Base-by-base conservation (phyloP, 2,888 invertebrate genomes). In the Nephrotoma flavescens region DNA sequence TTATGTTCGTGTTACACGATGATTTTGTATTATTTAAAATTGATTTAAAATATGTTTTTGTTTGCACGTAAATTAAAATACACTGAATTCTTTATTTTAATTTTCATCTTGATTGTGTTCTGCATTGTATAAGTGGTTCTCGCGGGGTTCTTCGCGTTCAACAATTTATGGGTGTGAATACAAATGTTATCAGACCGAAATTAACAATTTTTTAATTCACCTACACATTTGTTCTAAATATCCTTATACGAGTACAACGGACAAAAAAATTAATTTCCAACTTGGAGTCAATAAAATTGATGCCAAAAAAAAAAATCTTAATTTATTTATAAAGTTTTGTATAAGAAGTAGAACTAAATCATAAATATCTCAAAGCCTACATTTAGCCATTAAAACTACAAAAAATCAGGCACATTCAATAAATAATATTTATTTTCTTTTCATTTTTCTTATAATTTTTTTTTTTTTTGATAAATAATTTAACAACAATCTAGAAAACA, bases 401-500 rank as follows among this genome's bases (percentile, higher is more conserved):
- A 71, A 71, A 71, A 71, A 71, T 71, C 71, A 71, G 71, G 71
- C 71, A 71, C 9, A 71, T 31, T 11, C 31, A 71, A 71, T 71
- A 71, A 71, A 71, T 71, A 31, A 71, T 71, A 31, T 31, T 71
- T 31, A 9, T 71, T 71, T 71, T 31, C 6, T 71, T 71, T 31
- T 12, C 31, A 52, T 52, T 52, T 52, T 47, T 47, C 71, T 71
- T 71, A 31, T 15, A 84, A 11, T 31, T 83, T 83, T 42, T 42
- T 41, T 31, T 83, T 83, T 42, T 42, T 84, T 41, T 84, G 42
- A 42, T 84, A 42, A n/a, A 84, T 84, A 84, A 84, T 42, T 84
- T 84, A 84, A 84, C 84, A 84, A 84, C 84, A 84, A 84, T 84
- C 84, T 84, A 42, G 84, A 84, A 84, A 42, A 84, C 84, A 84